These are phyloP conservation scores for Conomelus anceps DNA, from an alignment of 2,888 invertebrate genomes.

Conservation along the genomic window DNA sequence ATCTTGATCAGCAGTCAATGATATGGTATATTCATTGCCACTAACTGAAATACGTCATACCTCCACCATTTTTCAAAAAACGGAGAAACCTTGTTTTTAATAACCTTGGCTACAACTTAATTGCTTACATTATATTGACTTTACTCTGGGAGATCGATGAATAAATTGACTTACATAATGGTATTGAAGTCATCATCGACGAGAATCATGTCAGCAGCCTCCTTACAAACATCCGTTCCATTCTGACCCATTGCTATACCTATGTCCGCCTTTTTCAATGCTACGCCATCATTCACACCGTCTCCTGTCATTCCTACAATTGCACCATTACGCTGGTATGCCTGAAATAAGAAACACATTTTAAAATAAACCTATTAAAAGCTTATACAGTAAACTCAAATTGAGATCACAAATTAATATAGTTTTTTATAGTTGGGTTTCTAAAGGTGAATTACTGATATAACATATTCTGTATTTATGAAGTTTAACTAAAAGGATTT, in stretches of 20 bases:
- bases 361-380: no score
- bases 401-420: background rate
- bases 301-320: conserved; percentile 99
- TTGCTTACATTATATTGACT: background rate
- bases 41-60: no score
- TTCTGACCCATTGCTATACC: conserved; percentile 96
- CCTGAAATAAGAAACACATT: conserved; percentile 42
- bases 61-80: no score
- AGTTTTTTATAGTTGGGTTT: background rate
- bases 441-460: no score
- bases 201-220: conserved; percentile 98
- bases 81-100: no score
- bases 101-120: no score
- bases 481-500: no score
- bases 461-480: no score
- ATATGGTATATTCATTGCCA: no score
- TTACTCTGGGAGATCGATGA: background rate
- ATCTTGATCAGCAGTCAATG: no score
- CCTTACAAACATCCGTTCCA: conserved; percentile 97
- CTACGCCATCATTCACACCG: conserved; percentile 98
- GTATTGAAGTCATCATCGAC: conserved; percentile 97
- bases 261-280: conserved; percentile 93
- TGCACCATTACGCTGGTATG: conserved; percentile 82
- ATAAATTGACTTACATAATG: conserved; percentile 69
- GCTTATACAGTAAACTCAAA: background rate